A percentile compares a stretch with the other conserved stretches of the same genome.
phyloP scores from a whole-genome alignment of 1,140 invertebrate species.

The Habropoda laboriosa region DNA sequence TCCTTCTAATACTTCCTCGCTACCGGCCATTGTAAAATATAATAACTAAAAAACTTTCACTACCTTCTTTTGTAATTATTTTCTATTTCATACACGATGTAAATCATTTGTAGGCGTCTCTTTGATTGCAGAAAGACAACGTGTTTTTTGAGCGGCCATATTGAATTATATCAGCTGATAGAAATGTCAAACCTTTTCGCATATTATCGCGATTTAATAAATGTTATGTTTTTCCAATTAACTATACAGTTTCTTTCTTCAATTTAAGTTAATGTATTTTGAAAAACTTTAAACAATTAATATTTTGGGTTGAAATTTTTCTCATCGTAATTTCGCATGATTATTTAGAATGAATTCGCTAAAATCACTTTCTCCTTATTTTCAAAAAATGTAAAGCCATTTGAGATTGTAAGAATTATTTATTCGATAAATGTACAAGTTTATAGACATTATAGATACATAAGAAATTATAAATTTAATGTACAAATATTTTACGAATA shows the following conservation, averaged over 20 bases:
- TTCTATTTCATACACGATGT: background rate
- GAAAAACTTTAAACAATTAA: background rate
- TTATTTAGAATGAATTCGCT: background rate
- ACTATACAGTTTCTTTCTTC: background rate
- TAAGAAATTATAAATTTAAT: background rate
- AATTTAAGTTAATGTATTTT: background rate
- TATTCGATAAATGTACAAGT: constrained; percentile 32
- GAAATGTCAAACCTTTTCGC: constrained; percentile 43
- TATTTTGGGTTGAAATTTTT: background rate
- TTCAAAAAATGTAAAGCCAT: background rate
- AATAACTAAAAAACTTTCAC: background rate
- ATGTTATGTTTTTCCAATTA: background rate
- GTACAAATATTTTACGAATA: background rate
- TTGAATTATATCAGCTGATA: constrained; percentile 59
- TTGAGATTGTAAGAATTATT: background rate
- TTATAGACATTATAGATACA: background rate
- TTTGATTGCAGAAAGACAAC: constrained; percentile 3
- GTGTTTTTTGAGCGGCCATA: constrained; percentile 46
- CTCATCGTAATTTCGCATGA: background rate
- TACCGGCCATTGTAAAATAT: constrained; percentile 76
- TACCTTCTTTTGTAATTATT: background rate
- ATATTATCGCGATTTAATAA: background rate
- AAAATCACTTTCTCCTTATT: background rate
- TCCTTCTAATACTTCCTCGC: constrained; percentile 90
- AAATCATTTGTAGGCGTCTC: constrained; percentile 37